phyloP scores from a whole-genome alignment of 2,113 vertebrate genomes.

The Fregetta grallaria region DNA sequence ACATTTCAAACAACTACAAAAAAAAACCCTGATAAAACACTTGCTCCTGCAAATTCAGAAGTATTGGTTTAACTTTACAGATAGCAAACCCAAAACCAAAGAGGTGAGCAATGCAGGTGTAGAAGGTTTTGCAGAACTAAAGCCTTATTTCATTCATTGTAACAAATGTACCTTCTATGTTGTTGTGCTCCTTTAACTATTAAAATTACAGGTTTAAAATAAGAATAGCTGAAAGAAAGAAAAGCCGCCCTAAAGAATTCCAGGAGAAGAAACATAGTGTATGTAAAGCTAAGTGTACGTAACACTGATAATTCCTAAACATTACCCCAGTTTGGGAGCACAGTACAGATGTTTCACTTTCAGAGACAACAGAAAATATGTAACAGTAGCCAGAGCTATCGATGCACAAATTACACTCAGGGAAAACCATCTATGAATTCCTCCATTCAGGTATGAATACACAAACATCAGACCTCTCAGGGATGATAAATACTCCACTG shows the following conservation, averaged over 20 bases:
- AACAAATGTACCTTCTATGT: not conserved
- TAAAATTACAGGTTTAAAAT: not conserved
- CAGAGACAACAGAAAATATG: not conserved
- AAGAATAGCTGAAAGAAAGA: not conserved
- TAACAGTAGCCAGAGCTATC: not conserved
- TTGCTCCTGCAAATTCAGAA: not conserved
- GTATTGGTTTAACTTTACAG: not conserved
- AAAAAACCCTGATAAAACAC: not conserved
- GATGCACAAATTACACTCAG: not conserved
- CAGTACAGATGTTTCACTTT: not conserved
- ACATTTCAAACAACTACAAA: not conserved
- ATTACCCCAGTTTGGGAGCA: not conserved
- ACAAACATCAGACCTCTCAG: not conserved
- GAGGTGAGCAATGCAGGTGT: not conserved
- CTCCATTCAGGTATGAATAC: not conserved
- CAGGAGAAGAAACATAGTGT: not conserved
- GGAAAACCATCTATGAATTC: not conserved
- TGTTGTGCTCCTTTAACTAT: not conserved
- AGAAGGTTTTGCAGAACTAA: not conserved
- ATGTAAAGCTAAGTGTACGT: not conserved
- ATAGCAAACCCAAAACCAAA: not conserved
- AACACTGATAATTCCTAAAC: not conserved
- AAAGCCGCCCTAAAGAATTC: not conserved
- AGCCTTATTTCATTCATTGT: not conserved
- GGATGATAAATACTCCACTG: not conserved